Conservation (phyloP, 2,888 invertebrate species). For the Campoletis raptor region DNA sequence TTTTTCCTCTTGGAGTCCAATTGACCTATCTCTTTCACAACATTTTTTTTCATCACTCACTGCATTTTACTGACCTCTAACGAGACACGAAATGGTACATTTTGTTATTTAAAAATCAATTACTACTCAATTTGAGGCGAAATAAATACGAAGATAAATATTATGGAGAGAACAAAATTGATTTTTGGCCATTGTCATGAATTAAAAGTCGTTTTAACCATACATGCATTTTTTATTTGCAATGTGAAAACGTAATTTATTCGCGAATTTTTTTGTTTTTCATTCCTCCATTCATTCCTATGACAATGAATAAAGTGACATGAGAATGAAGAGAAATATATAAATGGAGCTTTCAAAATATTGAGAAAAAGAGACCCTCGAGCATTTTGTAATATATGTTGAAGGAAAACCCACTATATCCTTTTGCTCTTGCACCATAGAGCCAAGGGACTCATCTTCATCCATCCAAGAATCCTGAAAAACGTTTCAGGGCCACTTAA, state of each 20-base stretch:
- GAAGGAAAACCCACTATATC: constrained; percentile 43
- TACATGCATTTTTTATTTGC: background rate
- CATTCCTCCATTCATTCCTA: constrained; percentile 13
- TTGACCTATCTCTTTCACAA: constrained; percentile 16
- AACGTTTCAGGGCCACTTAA: constrained; percentile 23
- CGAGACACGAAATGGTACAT: background rate
- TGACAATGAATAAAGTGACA: constrained; percentile 29
- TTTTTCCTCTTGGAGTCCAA: constrained; percentile 1
- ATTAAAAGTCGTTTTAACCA: background rate
- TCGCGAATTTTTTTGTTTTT: background rate
- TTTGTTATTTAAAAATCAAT: background rate
- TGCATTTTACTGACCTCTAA: constrained; percentile 6
- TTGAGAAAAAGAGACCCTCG: constrained; percentile 44
- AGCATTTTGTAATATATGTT: constrained; percentile 35
- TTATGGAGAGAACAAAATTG: background rate
- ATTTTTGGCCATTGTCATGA: background rate
- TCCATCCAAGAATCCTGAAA: constrained; percentile 46
- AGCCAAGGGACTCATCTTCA: constrained; percentile 54
- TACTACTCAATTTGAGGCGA: background rate
- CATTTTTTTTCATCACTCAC: constrained; percentile 2
- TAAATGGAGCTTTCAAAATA: constrained; percentile 4
- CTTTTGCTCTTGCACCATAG: constrained; percentile 2
- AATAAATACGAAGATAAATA: background rate
- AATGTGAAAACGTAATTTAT: background rate
- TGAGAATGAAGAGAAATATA: constrained; percentile 34